Evolutionary conservation across 37 sponge, comb jelly and placozoan genomes (phyloP), one percentile per base, ranked within the genome.

Genomic region (Hormiphora californensis): DNA sequence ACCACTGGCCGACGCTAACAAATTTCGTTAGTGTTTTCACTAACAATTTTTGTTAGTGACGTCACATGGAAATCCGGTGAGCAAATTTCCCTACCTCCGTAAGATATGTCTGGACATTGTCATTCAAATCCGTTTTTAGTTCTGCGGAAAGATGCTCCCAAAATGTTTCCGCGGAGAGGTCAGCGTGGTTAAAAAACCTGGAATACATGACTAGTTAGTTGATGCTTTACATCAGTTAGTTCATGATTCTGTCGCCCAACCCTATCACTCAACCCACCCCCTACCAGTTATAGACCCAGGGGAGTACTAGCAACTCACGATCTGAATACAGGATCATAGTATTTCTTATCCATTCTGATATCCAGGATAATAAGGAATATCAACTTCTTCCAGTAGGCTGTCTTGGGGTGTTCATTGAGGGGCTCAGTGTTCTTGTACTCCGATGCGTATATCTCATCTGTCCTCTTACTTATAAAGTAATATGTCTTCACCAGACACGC

Each of bases 181-280:
- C 81, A 4, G 81, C 81, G 81, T 73, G 81, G 1, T 43, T 23
- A 46, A 73, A 73, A 40, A 73, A 73, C 81, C 81, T 73, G 81
- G 7, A 28, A 28, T 21, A 30, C 23, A n/a, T n/a, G n/a, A n/a
- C n/a, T n/a, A 49, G 53, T 17, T 9, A 15, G 53, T 15, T 15
- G 15, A 15, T 17, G 12, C 53, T 17, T 49, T 49, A 17, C 53
- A 49, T 15, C 53, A 15, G 8, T 12, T 8, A 12, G 51, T 46
- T 46, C 8, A 12, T 46, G 8, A 46, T 46, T 17, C 11, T 8
- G 51, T 46, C 51, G 8, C 11, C 8, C 12, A 46, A 46, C 51
- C n/a, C n/a, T n/a, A n/a, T n/a, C n/a, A n/a, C n/a, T n/a, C n/a
- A n/a, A n/a, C n/a, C n/a, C n/a, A n/a, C n/a, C n/a, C n/a, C n/a